Evolutionary conservation across 2,113 vertebrate genomes (phyloP), one percentile per base, ranked within the genome.

Genomic region (Rhagologus leucostigma): DNA sequence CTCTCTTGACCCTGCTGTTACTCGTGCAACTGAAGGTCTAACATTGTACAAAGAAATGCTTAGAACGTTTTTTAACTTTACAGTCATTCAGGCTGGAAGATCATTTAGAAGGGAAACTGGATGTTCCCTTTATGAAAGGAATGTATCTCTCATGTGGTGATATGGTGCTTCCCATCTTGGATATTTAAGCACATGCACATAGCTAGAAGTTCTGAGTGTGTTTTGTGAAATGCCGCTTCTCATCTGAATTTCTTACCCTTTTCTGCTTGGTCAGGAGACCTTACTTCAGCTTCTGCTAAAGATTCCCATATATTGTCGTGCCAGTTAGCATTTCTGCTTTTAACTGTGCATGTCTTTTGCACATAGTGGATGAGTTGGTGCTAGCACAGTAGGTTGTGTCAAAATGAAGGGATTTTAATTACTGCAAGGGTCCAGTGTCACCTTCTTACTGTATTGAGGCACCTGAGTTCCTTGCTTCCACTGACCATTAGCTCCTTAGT

Each of bases 281-380:
- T 73, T 60, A 14, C 22, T 57, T 23, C 13, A 50, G 26, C 39
- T 49, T 84, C 29, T 94, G 53, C 37, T 77, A 4, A 77, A 41
- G 47, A 47, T 77, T 80, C n/a, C 29, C 4, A 1, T 41, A 2
- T 32, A 10, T 57, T 1, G 0, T 20, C 3, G 3, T 70, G 23
- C 11, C 26, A 24, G 23, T 63, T 73, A 37, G 29, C 17, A 16
- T 84, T 87, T 80, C 60, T 67, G 42, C 46, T 33, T 7, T 57
- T 84, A 77, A 22, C 29, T n/a, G 1, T 50, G 33, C 7, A 0
- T 59, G 10, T 49, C 32, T 49, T 53, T 49, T 77, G 59, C 23
- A 26, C 4, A 2, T 5, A 24, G 39, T 75, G 29, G 39, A 39
- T 53, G 41, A 68, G 37, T 50, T 80, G 16, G 15, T 92, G 23